These are phyloP conservation scores for Pteria penguin DNA, from an alignment of 2,888 invertebrate species.

Conservation along the genomic window DNA sequence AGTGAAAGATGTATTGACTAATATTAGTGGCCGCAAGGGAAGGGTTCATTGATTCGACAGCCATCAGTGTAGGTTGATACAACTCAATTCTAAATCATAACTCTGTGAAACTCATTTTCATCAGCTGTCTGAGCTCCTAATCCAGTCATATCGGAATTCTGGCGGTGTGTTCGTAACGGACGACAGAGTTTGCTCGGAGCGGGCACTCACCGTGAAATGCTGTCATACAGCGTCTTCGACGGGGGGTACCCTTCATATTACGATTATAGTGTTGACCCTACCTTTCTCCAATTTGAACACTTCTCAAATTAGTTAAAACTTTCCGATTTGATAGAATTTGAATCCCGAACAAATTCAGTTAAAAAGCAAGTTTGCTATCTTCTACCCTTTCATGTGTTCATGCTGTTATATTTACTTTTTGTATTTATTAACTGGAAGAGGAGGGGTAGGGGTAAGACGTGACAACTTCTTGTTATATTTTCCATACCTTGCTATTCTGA, in stretches of 20 bases:
- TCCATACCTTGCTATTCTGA: no score
- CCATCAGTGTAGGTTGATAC: slow-evolving; percentile 8
- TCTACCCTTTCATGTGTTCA: no score
- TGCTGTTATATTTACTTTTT: no score
- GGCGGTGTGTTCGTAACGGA: background rate
- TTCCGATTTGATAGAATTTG: no score
- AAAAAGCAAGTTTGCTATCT: no score
- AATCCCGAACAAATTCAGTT: no score
- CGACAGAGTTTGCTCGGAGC: background rate
- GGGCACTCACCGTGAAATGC: background rate
- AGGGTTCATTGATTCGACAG: slow-evolving; percentile 29
- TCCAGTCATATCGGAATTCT: slow-evolving; percentile 7
- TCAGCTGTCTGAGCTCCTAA: slow-evolving; percentile 24
- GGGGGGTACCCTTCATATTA: slow-evolving; percentile 1
- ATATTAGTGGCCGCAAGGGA: slow-evolving; percentile 14
- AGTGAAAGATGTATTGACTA: slow-evolving; percentile 22
- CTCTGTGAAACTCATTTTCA: slow-evolving; percentile 26
- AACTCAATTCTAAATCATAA: slow-evolving; percentile 30
- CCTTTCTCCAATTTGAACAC: background rate
- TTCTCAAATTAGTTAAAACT: background rate
- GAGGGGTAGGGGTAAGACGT: no score
- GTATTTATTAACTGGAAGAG: no score
- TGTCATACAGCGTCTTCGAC: background rate
- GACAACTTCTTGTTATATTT: no score
- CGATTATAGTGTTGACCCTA: background rate